These are phyloP conservation scores for Rhinolophus sinicus DNA, from an alignment of 2,113 vertebrate genomes.

Conservation along the genomic window DNA sequence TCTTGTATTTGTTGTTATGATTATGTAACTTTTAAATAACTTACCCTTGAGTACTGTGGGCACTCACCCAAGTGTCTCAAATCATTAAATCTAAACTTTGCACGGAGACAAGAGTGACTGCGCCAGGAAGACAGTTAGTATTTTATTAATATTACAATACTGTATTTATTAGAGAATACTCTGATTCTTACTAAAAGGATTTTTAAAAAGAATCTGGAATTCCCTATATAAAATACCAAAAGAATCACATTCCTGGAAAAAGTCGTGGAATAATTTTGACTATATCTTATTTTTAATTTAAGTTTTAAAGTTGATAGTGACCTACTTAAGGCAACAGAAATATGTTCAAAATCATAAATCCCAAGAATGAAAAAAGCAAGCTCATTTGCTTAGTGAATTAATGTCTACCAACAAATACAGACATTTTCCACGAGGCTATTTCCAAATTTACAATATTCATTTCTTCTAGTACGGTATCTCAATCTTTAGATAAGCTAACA, in stretches of 20 bases:
- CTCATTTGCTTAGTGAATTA: constrained; percentile 18
- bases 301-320: constrained; percentile 4
- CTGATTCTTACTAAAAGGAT: not conserved
- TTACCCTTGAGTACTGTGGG: not conserved
- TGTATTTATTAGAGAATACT: not conserved
- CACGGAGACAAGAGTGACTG: not conserved
- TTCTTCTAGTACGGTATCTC: not conserved
- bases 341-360: constrained; percentile 33
- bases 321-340: not conserved
- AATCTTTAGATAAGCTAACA: not conserved
- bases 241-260: not conserved
- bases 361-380: not conserved
- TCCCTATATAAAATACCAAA: not conserved
- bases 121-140: not conserved
- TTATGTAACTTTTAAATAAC: not conserved
- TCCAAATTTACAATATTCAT: constrained; percentile 45
- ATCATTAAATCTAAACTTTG: constrained; percentile 1
- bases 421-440: not conserved
- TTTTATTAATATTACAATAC: not conserved
- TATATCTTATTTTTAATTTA: not conserved
- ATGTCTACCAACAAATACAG: not conserved
- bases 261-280: not conserved
- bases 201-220: not conserved
- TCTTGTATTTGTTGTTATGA: constrained; percentile 41
- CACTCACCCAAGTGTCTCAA: not conserved